Evolutionary conservation across 1,140 invertebrate genomes (phyloP), one percentile per base, ranked within the genome.

Genomic region (Yoshiicerus persimilis): DNA sequence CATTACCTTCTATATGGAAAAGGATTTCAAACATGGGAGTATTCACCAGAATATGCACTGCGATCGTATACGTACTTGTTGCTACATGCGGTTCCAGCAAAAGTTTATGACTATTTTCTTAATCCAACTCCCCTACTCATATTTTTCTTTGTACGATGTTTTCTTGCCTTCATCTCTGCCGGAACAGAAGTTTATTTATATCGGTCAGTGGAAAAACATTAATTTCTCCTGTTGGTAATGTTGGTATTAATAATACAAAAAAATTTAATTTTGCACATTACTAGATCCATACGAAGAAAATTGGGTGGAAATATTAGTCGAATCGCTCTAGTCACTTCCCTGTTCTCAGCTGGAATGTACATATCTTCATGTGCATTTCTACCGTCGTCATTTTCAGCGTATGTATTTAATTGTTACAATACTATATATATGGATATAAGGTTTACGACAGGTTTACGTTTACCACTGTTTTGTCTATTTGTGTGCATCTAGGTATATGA

Each of bases 21-120:
- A 92, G 98, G 99, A 10, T 95, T 99, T 90, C 98, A 99, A 94
- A 99, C 99, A 77, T 99, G 99, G 99, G 99, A 99, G 93, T 99
- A 99, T 92, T 98, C 98, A 91, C 98, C 99, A 23, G 93, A 95
- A 88, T 99, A 96, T 94, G 97, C 98, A 0, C 95, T 99, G 66
- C 94, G 99, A 83, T 99, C 98, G 0, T 99, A 99, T 93, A 95
- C 96, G 64, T 98, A 98, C 91, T 92, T 99, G 11, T 94, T 97
- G 93, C 92, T 98, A 56, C 96, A 99, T 93, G 96, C 96, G n/a
- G 93, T 97, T 23, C 97, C 98, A 83, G 96, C 95, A 5, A 96
- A 91, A 88, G 93, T 99, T 9, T 96, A 97, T 91, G 94, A 95
- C 56, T 94, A 94, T 87, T 84, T 98, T 20, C 94, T 98, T 38